Evolutionary conservation across 1,140 invertebrate genomes (phyloP), one percentile per base, ranked within the genome.

Genomic region (Pygmarrhopalites habei): DNA sequence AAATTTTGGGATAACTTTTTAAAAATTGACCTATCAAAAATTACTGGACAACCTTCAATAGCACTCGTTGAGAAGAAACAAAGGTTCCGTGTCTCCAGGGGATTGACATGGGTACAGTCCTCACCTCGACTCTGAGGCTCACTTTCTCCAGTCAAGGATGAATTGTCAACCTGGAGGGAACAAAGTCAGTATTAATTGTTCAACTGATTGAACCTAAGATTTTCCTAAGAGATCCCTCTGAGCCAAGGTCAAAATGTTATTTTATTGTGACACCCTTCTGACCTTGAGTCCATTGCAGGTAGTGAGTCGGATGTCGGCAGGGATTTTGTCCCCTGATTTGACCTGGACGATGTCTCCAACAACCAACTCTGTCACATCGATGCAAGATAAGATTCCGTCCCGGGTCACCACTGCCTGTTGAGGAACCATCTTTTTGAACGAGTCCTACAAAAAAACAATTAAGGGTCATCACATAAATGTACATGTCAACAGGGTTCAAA

Each of bases 371-470:
- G 95, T 91, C 66, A 91, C 92, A 46, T 86, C 83, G 59, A 96
- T 79, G 58, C 89, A 94, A 63, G 90, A 77, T 74, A 95, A 95
- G 76, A 95, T 86, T 65, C 95, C 94, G 78, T 95, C 90, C 69
- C 96, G 84, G 68, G 98, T 83, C 56, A 95, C 94, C 58, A 90
- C 89, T 23, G 95, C 95, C 77, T 93, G 96, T 82, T 80, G 79
- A 29, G 92, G 91, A 73, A 95, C 90, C 86, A 95, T 89, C 80
- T 92, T 93, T 79, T 92, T 92, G 81, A 93, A 94, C 15, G 90
- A 94, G 78, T 95, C 90, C 90, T 44, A 1, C 7, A 49, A 49
- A 10, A 49, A 49, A 21, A 49, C 12, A 49, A 49, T 49, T 49
- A 49, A 41, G n/a, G 39, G 39, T 12, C n/a, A 49, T 12, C 23